Evolutionary conservation across 2,888 invertebrate genomes (phyloP), one percentile per base, ranked within the genome.

Genomic region (Lithophane leautieri): DNA sequence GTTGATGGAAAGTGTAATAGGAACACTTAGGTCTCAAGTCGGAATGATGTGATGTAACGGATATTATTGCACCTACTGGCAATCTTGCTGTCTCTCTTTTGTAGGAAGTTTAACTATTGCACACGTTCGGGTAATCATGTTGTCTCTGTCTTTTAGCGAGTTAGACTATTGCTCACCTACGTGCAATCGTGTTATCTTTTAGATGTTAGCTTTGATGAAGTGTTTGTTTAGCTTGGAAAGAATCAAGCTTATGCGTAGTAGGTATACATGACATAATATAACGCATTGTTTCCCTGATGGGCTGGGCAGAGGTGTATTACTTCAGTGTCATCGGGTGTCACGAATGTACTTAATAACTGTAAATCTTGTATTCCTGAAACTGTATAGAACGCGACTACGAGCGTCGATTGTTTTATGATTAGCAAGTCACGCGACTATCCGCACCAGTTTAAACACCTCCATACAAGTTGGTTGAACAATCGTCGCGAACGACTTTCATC

Each of bases 1-100:
- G 83, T 87, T 89, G 88, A 90, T 89, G 87, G 86, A 86, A 88
- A 89, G 84, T 85, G 89, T 89, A 90, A 90, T 90, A 90, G 87
- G 88, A 88, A 90, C 88, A 89, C 90, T 90, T 89, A 88, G 77
- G 75, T 78, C 73, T 80, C 82, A 78, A 84, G 85, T 86, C 76
- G 83, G 77, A 80, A 89, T 86, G 85, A 86, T 86, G 89, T 88
- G 83, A 88, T 84, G 86, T 83, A 83, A 82, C 82, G 79, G 85
- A 88, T 86, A 89, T 83, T 84, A 83, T 86, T 84, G 76, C 78
- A 76, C 70, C 76, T 68, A 78, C 63, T 63, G 50, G 62, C 42
- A 56, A 52, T 56, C 40, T 11, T 84, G 72, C 62, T 58, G n/a
- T 61, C 63, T 66, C 71, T 56, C 1, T 82, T 60, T 79, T 2